These are phyloP conservation scores for Pseudotriccus pelzelni DNA, from an alignment of 2,797 vertebrate genomes.

Conservation along the genomic window DNA sequence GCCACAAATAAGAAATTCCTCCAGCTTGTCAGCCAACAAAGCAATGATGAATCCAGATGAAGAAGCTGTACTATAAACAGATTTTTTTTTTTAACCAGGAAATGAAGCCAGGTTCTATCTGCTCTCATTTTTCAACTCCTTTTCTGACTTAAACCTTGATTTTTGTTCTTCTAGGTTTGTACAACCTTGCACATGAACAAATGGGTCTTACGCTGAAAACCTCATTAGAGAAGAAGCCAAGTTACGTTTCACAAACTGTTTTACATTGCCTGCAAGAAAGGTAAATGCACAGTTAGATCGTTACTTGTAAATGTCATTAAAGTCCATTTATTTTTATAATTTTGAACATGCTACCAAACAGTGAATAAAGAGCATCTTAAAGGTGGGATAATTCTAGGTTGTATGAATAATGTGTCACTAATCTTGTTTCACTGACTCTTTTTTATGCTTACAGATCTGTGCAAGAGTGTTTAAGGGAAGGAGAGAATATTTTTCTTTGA, in stretches of 20 bases:
- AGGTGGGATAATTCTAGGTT: neutral
- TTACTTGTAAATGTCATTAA: neutral
- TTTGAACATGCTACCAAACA: neutral
- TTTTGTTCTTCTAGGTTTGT: neutral
- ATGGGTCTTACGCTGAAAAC: neutral
- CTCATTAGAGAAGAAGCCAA: neutral
- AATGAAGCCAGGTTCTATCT: neutral
- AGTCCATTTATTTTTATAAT: neutral
- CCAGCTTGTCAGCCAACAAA: slow-evolving; percentile 77
- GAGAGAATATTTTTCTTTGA: neutral
- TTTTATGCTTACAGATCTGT: neutral
- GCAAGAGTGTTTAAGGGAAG: neutral
- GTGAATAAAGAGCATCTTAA: neutral
- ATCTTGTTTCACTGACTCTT: neutral
- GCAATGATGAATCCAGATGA: slow-evolving; percentile 64
- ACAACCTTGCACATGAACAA: neutral
- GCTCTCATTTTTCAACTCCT: neutral
- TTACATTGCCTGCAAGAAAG: neutral
- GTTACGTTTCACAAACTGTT: neutral
- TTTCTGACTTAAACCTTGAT: neutral
- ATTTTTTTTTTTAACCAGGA: slow-evolving; percentile 39
- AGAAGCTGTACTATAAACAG: slow-evolving; percentile 49
- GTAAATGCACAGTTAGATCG: neutral
- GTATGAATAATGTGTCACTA: neutral
- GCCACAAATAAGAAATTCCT: slow-evolving; percentile 75